Evolutionary conservation across 2,797 vertebrate genomes (phyloP).

Genomic region (Sebastes vulpes): DNA sequence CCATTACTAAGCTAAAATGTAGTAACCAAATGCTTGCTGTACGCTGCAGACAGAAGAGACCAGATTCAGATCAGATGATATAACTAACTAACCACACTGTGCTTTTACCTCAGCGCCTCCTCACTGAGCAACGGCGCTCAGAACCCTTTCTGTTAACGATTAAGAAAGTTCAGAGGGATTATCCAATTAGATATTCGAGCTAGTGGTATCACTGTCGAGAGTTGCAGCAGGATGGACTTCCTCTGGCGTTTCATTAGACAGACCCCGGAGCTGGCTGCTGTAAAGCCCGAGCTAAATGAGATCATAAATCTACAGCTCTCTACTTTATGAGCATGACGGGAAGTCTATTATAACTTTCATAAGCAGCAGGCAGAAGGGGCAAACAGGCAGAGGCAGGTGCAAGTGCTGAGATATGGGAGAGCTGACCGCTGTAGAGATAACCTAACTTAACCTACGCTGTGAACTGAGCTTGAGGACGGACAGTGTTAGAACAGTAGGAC

Average conservation of each 20-base stretch:
- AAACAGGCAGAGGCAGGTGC: constrained; percentile 39
- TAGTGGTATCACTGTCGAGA: constrained; percentile 51
- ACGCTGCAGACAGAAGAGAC: neutral
- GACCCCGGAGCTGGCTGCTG: constrained; percentile 64
- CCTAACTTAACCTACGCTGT: neutral
- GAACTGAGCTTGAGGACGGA: constrained; percentile 27
- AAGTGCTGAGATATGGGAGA: constrained; percentile 32
- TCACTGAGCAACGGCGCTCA: neutral
- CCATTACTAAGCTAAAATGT: constrained; percentile 29
- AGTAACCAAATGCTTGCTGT: constrained; percentile 4
- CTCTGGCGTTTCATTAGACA: constrained; percentile 81
- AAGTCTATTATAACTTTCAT: constrained; percentile 87
- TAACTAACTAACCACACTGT: neutral
- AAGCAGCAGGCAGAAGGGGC: constrained; percentile 60
- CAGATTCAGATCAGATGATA: neutral
- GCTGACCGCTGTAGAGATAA: constrained; percentile 7
- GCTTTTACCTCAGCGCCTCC: constrained; percentile 1
- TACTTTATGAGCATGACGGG: constrained; percentile 82
- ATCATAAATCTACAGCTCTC: constrained; percentile 83
- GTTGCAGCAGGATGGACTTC: constrained; percentile 68
- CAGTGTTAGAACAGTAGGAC: neutral
- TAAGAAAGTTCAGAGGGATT: constrained; percentile 67
- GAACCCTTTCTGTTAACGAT: constrained; percentile 29
- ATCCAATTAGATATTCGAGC: constrained; percentile 73
- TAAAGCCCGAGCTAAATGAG: constrained; percentile 83